A percentile compares a stretch with the other conserved stretches of the same genome.
Evolutionary conservation across 2,888 invertebrate species (phyloP).

Genomic region (Eristalis tenax): DNA sequence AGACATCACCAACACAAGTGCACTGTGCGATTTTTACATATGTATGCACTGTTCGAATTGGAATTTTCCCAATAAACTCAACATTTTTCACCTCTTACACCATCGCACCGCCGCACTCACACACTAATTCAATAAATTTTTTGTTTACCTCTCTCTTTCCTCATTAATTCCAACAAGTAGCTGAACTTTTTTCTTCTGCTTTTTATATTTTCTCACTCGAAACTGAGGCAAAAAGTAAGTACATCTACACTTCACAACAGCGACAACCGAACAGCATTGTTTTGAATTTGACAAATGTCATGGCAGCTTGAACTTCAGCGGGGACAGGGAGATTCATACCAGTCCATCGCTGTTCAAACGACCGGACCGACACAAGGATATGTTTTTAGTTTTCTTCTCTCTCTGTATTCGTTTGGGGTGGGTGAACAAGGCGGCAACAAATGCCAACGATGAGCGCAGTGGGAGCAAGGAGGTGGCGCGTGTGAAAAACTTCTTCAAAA

Average conservation of each 20-base stretch:
- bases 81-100: slow-evolving; percentile 60
- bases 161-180: slow-evolving; percentile 70
- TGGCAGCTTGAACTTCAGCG: slow-evolving; percentile 30
- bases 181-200: slow-evolving; percentile 37
- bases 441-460: slow-evolving; percentile 5
- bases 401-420: slow-evolving; percentile 21
- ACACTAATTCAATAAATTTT: slow-evolving; percentile 46
- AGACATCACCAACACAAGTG: slow-evolving; percentile 42
- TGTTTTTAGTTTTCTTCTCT: slow-evolving; percentile 6
- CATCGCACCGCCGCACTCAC: slow-evolving; percentile 15
- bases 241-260: neutral
- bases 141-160: slow-evolving; percentile 58
- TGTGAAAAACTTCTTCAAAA: slow-evolving; percentile 39
- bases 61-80: slow-evolving; percentile 69
- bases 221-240: neutral
- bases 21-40: neutral
- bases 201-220: neutral
- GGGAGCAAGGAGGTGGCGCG: slow-evolving; percentile 28
- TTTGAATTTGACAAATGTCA: slow-evolving; percentile 47
- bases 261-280: slow-evolving; percentile 16
- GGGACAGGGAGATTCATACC: slow-evolving; percentile 11
- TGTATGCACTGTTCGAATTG: slow-evolving; percentile 37
- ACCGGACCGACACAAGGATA: neutral
- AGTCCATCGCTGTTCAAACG: neutral
- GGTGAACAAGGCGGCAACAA: slow-evolving; percentile 43